These are phyloP conservation scores for Ameiurus melas DNA, from an alignment of 2,113 vertebrate genomes.

Conservation along the genomic window DNA sequence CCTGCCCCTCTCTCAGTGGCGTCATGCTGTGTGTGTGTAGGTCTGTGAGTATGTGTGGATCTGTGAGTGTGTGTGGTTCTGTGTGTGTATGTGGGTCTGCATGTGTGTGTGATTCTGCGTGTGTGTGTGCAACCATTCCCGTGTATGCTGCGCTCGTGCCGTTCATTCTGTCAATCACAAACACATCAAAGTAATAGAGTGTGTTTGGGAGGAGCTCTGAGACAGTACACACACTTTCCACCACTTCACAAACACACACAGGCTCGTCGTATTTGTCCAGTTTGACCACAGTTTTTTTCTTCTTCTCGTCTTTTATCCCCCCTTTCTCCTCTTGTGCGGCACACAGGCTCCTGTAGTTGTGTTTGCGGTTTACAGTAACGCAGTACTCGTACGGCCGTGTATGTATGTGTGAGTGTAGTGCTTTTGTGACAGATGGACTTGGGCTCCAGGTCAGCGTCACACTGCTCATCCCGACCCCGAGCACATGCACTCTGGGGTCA, in stretches of 20 bases:
- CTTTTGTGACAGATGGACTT: conserved; percentile 72
- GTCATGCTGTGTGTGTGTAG: conserved; percentile 50
- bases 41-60: conserved; percentile 63
- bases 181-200: conserved; percentile 86
- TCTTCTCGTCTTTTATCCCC: conserved; percentile 56
- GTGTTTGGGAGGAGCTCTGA: conserved; percentile 78
- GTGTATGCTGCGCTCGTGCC: conserved; percentile 79
- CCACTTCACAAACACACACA: conserved; percentile 77
- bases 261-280: conserved; percentile 61
- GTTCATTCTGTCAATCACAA: conserved; percentile 79
- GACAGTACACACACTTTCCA: conserved; percentile 80
- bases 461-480: conserved; percentile 79
- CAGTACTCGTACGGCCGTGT: conserved; percentile 77
- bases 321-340: conserved; percentile 69
- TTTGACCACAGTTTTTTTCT: conserved; percentile 51
- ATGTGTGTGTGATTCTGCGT: conserved; percentile 70
- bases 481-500: conserved; percentile 77
- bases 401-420: conserved; percentile 27
- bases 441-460: conserved; percentile 84
- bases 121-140: conserved; percentile 77
- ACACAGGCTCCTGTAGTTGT: conserved; percentile 84
- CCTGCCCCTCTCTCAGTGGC: conserved; percentile 79
- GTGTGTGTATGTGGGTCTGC: conserved; percentile 34
- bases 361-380: conserved; percentile 78
- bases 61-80: conserved; percentile 62